A percentile compares a stretch with the other conserved stretches of the same genome.
Conservation (phyloP, 2,113 vertebrate genomes). For the Lasiurus borealis region DNA sequence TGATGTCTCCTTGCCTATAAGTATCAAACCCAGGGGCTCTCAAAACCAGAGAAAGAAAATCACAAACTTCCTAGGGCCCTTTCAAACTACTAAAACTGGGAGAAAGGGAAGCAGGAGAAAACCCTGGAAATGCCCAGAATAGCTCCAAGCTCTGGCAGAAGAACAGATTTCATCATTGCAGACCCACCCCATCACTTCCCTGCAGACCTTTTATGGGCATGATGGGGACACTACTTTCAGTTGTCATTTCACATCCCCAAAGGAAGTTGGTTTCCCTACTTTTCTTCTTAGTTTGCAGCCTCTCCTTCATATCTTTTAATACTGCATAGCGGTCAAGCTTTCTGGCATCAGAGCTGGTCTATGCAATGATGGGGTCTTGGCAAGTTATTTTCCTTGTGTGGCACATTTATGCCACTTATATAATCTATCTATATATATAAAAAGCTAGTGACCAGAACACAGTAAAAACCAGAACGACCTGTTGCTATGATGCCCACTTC, state of each 20-base stretch:
- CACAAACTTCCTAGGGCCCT: slow-evolving; percentile 3
- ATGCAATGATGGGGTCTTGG: fast-evolving
- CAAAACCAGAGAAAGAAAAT: slow-evolving; percentile 44
- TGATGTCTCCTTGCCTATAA: slow-evolving; percentile 62
- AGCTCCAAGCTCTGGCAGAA: slow-evolving; percentile 24
- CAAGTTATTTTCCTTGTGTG: background rate
- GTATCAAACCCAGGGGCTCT: slow-evolving; percentile 63
- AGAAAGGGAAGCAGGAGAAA: slow-evolving; percentile 62
- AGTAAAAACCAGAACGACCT: fast-evolving
- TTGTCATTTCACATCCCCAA: background rate
- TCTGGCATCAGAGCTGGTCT: background rate
- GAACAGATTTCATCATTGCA: background rate
- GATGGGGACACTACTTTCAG: background rate
- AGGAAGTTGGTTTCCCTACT: background rate
- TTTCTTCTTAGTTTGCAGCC: background rate
- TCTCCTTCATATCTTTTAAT: background rate
- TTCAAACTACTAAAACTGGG: background rate
- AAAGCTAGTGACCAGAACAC: too few relatives aligned
- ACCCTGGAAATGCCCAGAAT: background rate
- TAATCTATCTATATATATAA: background rate
- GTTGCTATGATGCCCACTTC: too few relatives aligned
- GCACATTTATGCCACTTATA: background rate
- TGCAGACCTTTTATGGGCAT: background rate
- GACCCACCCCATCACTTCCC: background rate
- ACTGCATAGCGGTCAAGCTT: fast-evolving